Conservation (phyloP, 2,797 vertebrate genomes). For the Selene dorsalis region DNA sequence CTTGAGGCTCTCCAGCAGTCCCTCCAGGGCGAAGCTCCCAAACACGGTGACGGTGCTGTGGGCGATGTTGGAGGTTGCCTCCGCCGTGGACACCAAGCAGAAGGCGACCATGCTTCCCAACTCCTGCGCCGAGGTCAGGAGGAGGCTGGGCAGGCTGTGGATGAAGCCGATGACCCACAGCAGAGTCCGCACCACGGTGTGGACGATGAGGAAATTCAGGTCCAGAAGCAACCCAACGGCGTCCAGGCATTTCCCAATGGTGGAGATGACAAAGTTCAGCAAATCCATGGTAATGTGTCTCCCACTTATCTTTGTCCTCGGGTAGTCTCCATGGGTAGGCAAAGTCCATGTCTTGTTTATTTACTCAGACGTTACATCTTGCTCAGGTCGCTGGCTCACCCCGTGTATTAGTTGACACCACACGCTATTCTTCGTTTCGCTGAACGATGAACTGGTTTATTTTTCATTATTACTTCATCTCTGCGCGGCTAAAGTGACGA, state of each 20-base stretch:
- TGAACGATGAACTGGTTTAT: neutral
- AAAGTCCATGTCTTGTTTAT: conserved; percentile 53
- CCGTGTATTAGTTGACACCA: neutral
- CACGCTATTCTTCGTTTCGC: neutral
- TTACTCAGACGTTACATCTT: conserved; percentile 43
- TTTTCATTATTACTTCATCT: conserved; percentile 5
- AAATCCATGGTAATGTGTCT: conserved; percentile 72
- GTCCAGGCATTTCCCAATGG: conserved; percentile 80
- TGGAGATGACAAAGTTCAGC: conserved; percentile 79
- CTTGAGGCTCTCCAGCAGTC: conserved; percentile 90
- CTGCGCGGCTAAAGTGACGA: neutral
- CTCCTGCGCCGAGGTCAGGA: conserved; percentile 77
- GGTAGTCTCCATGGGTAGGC: conserved; percentile 12
- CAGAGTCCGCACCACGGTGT: conserved; percentile 85
- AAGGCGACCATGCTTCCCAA: conserved; percentile 83
- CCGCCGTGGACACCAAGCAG: conserved; percentile 75
- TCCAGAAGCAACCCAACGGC: conserved; percentile 87
- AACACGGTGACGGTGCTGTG: conserved; percentile 72
- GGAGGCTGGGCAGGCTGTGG: conserved; percentile 84
- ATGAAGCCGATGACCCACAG: conserved; percentile 84
- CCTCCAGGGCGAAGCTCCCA: conserved; percentile 81
- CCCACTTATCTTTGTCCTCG: conserved; percentile 9
- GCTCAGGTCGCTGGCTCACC: neutral
- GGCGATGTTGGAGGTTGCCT: conserved; percentile 76
- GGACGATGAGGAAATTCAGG: conserved; percentile 91